Base-by-base conservation (phyloP, 2,797 vertebrate genomes). In the Pseudochaenichthys georgianus region DNA sequence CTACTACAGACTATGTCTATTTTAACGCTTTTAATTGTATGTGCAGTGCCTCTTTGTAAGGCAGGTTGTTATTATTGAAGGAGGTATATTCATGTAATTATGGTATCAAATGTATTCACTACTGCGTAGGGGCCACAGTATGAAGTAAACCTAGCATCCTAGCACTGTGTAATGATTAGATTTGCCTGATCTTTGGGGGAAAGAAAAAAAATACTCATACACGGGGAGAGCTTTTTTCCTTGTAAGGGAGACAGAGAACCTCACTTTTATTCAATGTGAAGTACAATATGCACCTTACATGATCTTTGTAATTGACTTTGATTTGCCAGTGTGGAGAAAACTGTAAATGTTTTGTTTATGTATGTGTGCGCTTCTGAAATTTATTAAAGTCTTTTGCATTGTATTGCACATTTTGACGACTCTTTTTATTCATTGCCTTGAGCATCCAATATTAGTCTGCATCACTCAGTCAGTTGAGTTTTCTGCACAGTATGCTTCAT, bases 341-440 rank as follows among this genome's bases (percentile, higher is more conserved):
- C 82, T 96, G 94, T 95, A 93, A 93, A 92, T 95, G 94, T 95
- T 95, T 94, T 95, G 94, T 95, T 95, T 90, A 93, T 95, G 94
- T 95, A 95, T 96, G 95, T 96, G 95, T 95, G 93, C 92, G 95
- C 95, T 96, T 96, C 92, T 93, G 91, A 91, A 94, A 89, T 95
- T 95, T 94, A 96, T 96, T 96, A 96, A 96, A 96, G 95, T 95
- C 88, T 95, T 96, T 96, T 96, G 94, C 95, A 96, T 95, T 94
- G 92, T 95, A 95, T 90, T 88, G 88, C 83, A 90, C 81, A 94
- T 93, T 94, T 92, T 80, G 86, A 92, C 34, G 93, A 90, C 89
- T 95, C 91, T 87, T 94, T 84, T 95, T 94, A 81, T 94, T 91
- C 73, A 84, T 88, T 88, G 70, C 74, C 79, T 68, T 67, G 73